A percentile compares a stretch with the other conserved stretches of the same genome.
These are phyloP conservation scores for Tipula lateralis DNA, from an alignment of 2,888 invertebrate genomes.

Conservation along the genomic window DNA sequence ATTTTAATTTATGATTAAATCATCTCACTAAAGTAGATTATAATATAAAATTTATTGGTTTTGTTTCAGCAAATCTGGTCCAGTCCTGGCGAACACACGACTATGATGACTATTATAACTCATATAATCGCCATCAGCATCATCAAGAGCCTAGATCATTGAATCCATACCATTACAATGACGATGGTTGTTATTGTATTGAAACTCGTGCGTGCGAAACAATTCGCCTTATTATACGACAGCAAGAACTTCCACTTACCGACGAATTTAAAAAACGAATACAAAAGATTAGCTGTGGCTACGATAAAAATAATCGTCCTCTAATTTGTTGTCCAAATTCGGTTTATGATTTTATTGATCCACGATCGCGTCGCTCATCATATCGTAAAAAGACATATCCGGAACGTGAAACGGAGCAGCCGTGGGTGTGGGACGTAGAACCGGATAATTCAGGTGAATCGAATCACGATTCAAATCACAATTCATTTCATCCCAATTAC, in stretches of 20 bases:
- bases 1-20: not conserved
- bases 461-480: not conserved
- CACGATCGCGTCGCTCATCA: constrained; percentile 26
- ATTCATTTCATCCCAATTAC: not conserved
- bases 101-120: not conserved
- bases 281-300: constrained; percentile 42
- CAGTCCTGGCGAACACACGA: not conserved
- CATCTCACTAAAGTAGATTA: no score
- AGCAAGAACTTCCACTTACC: constrained; percentile 38
- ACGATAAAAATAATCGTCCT: constrained; percentile 39
- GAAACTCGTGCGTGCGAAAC: constrained; percentile 41
- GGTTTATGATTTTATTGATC: not conserved
- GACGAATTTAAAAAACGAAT: constrained; percentile 38
- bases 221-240: constrained; percentile 38
- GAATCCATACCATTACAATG: not conserved
- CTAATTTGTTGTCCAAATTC: constrained; percentile 41
- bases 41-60: not conserved
- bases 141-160: not conserved
- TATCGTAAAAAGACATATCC: not conserved
- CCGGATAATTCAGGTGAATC: not conserved
- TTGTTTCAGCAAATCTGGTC: not conserved
- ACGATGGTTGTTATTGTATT: constrained; percentile 41
- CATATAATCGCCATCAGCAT: not conserved
- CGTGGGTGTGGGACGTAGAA: constrained; percentile 43
- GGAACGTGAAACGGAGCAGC: constrained; percentile 35